These are phyloP conservation scores for Artemisiospiza belli DNA, from an alignment of 2,113 vertebrate genomes.

Conservation along the genomic window DNA sequence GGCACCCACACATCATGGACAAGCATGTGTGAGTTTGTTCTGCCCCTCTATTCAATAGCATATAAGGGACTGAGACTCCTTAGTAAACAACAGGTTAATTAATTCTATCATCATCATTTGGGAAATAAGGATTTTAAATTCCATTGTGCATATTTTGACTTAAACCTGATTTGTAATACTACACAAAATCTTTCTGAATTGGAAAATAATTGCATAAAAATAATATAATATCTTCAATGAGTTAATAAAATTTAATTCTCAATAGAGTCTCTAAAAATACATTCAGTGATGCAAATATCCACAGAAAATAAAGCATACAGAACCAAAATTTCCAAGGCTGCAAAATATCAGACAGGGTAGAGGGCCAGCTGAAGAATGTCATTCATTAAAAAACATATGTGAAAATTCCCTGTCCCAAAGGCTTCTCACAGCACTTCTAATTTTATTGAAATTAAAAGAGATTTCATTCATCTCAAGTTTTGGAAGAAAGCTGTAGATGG, in stretches of 20 bases:
- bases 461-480: slow-evolving; percentile 38
- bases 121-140: slow-evolving; percentile 8
- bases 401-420: slow-evolving; percentile 16
- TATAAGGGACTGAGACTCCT: neutral
- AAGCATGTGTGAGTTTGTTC: neutral
- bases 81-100: slow-evolving; percentile 5
- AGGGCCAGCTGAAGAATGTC: neutral
- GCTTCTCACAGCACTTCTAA: neutral
- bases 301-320: neutral
- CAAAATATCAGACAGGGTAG: neutral
- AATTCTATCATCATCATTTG: neutral
- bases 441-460: slow-evolving; percentile 22
- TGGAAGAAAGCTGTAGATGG: slow-evolving; percentile 29
- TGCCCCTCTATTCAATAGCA: neutral
- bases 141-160: neutral
- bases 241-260: slow-evolving; percentile 40
- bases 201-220: slow-evolving; percentile 27
- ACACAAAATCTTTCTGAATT: slow-evolving; percentile 11
- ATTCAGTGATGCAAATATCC: neutral
- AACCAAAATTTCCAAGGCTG: neutral
- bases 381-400: slow-evolving; percentile 5
- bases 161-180: neutral
- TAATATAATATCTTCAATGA: neutral
- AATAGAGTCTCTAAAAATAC: neutral
- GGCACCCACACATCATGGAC: neutral